These are phyloP conservation scores for Drosophila miranda DNA, from an alignment of 1,140 invertebrate genomes.

Conservation along the genomic window DNA sequence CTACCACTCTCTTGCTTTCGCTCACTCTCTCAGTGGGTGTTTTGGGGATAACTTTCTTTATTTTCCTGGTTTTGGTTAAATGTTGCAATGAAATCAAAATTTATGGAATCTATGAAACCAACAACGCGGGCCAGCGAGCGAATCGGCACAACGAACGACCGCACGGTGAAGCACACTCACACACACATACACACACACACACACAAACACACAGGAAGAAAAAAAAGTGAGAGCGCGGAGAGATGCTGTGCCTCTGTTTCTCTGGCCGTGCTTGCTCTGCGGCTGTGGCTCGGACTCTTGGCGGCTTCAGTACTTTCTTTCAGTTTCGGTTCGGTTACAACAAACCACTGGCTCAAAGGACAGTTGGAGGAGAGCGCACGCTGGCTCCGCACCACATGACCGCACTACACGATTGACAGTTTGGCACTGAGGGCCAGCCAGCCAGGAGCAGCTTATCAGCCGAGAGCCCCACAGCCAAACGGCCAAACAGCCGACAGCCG, in stretches of 20 bases:
- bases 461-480: constrained; percentile 3
- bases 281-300: background rate
- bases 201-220: no score
- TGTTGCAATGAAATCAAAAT: constrained; percentile 23
- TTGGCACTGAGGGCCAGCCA: constrained; percentile 61
- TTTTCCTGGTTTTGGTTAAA: constrained; percentile 6
- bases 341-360: constrained; percentile 20
- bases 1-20: background rate
- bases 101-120: constrained; percentile 4
- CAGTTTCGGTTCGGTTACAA: constrained; percentile 8
- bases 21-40: constrained; percentile 8
- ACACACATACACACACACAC: no score
- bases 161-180: no score
- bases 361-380: constrained; percentile 51
- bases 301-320: constrained; percentile 4
- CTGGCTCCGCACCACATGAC: constrained; percentile 72
- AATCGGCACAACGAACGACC: no score
- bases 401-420: constrained; percentile 79
- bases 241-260: constrained; percentile 9
- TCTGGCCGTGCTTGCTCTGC: background rate
- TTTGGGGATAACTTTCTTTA: no score
- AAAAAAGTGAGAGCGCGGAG: no score
- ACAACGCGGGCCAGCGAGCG: constrained; percentile 8
- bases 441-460: constrained; percentile 32
- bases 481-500: background rate